Conservation (phyloP, 2,888 invertebrate genomes). For the Drosophila birchii region DNA sequence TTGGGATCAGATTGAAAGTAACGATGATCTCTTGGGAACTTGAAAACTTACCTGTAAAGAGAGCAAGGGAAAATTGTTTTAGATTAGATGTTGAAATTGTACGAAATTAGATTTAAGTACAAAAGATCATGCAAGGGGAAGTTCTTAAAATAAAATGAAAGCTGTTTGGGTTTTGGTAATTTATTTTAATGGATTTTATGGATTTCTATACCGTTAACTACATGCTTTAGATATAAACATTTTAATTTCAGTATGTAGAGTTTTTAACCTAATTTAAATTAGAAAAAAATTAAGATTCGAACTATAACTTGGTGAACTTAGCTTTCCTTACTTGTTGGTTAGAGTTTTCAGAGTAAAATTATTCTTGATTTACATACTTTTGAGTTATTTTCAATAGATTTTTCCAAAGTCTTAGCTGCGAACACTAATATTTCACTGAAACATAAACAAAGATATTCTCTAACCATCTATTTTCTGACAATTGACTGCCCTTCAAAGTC, state of each 20-base stretch:
- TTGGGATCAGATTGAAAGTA: background rate
- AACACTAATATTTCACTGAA: background rate
- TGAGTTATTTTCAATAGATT: background rate
- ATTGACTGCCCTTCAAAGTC: conserved; percentile 30
- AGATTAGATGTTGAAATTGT: conserved; percentile 50
- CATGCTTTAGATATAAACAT: no score
- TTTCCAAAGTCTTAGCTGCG: background rate
- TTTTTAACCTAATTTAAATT: no score
- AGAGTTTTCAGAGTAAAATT: background rate
- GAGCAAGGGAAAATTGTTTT: conserved; percentile 65
- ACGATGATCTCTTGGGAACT: conserved; percentile 12
- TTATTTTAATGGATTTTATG: background rate
- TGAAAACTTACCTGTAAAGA: conserved; percentile 71
- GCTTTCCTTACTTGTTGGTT: no score
- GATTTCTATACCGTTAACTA: no score
- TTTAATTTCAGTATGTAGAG: no score
- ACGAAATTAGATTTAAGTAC: conserved; percentile 10
- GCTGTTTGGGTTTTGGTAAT: background rate
- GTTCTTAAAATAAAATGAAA: background rate
- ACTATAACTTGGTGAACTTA: no score
- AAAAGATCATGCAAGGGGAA: conserved; percentile 22
- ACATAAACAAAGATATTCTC: conserved; percentile 23
- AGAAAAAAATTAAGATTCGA: no score
- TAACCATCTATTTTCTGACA: conserved; percentile 26
- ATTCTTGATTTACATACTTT: background rate